These are phyloP conservation scores for Hyppa rectilinea DNA, from an alignment of 2,888 invertebrate species.

Conservation along the genomic window DNA sequence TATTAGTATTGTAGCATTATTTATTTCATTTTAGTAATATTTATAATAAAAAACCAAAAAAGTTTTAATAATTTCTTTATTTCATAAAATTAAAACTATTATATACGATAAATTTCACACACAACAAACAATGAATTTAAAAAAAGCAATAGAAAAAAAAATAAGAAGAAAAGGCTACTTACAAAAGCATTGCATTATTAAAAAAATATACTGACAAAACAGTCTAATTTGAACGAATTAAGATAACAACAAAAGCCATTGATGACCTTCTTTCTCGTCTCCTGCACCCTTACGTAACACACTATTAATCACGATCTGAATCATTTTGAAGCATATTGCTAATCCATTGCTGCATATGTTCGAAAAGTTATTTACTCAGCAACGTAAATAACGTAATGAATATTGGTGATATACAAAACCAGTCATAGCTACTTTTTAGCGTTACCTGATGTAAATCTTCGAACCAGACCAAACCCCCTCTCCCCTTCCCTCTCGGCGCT, in stretches of 20 bases:
- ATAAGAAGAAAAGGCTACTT: neutral
- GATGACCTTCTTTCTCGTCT: slow-evolving; percentile 5
- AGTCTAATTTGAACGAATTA: neutral
- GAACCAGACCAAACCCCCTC: neutral
- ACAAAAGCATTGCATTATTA: neutral
- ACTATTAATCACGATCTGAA: too few relatives aligned
- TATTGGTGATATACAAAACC: too few relatives aligned
- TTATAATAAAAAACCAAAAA: slow-evolving; percentile 4
- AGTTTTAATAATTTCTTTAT: neutral
- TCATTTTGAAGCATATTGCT: too few relatives aligned
- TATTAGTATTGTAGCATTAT: neutral
- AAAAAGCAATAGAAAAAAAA: neutral
- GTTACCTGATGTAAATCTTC: slow-evolving; percentile 4
- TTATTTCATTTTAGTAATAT: neutral
- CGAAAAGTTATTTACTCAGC: too few relatives aligned
- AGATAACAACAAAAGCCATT: neutral
- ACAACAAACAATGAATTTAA: neutral
- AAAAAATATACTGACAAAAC: neutral
- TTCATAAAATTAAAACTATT: neutral
- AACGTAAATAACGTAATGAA: too few relatives aligned
- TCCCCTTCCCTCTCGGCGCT: neutral
- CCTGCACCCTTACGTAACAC: too few relatives aligned
- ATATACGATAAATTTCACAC: neutral
- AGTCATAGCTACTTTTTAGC: too few relatives aligned
- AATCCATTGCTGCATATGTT: too few relatives aligned